phyloP scores from a whole-genome alignment of 2,113 vertebrate genomes.

The Scortum barcoo region DNA sequence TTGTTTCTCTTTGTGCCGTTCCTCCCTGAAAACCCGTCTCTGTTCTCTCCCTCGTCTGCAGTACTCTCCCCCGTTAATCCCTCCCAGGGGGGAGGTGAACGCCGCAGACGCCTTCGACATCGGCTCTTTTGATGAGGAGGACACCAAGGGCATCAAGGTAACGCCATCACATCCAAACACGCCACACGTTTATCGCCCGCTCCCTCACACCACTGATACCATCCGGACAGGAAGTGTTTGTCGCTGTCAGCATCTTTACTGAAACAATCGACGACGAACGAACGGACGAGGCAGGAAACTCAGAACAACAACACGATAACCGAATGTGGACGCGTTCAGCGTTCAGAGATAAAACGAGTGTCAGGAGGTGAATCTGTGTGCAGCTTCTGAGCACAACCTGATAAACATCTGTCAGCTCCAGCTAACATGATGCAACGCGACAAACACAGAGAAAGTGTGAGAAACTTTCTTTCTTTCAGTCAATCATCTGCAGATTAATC shows the following conservation, averaged over 20 bases:
- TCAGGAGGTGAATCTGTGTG: too few relatives aligned
- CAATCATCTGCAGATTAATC: too few relatives aligned
- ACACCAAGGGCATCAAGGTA: slow-evolving; percentile 99
- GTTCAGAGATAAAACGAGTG: too few relatives aligned
- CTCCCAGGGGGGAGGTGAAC: slow-evolving; percentile 97
- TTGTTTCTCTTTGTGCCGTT: not conserved
- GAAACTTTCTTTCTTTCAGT: too few relatives aligned
- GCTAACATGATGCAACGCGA: too few relatives aligned
- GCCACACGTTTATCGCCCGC: not conserved
- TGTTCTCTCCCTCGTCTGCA: slow-evolving; percentile 59
- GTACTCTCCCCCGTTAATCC: slow-evolving; percentile 96
- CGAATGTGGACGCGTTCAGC: too few relatives aligned
- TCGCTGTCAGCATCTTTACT: not conserved
- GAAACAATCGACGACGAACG: too few relatives aligned
- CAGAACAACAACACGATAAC: too few relatives aligned
- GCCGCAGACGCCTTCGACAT: slow-evolving; percentile 98
- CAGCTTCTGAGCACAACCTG: too few relatives aligned
- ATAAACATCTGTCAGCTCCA: too few relatives aligned
- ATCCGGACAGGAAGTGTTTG: not conserved
- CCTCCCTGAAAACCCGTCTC: not conserved
- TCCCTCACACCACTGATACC: not conserved
- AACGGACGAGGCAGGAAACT: not conserved
- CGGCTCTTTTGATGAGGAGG: slow-evolving; percentile 98
- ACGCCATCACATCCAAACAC: not conserved
- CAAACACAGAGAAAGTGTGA: too few relatives aligned